Percentiles rank a stretch among this genome's conserved stretches.
These are phyloP conservation scores for Semnornis frantzii DNA, from an alignment of 2,113 vertebrate species.

Conservation along the genomic window DNA sequence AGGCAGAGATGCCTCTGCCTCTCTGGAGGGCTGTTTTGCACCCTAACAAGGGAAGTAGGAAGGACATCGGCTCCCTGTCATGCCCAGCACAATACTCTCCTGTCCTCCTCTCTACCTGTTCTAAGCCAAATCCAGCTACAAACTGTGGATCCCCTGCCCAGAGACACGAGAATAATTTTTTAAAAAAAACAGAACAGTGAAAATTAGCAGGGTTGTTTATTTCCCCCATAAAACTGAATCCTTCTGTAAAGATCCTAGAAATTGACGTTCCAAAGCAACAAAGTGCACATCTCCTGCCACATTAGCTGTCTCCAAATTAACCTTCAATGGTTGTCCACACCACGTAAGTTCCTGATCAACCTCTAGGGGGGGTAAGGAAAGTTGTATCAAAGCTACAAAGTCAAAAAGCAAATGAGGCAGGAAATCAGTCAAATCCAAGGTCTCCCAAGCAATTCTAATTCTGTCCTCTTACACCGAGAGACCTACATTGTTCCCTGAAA, in stretches of 20 bases:
- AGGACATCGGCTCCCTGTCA: not conserved
- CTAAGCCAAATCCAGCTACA: not conserved
- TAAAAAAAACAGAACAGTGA: not conserved
- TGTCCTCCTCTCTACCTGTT: not conserved
- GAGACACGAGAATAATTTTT: conserved; percentile 38
- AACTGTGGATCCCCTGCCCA: rapidly evolving
- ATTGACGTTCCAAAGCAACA: not conserved
- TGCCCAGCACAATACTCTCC: rapidly evolving
- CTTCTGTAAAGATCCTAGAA: not conserved
- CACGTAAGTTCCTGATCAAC: not conserved
- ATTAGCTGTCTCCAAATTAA: not conserved
- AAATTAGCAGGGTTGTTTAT: not conserved
- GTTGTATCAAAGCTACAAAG: not conserved
- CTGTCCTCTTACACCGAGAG: too few species aligned
- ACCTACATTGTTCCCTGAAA: too few species aligned
- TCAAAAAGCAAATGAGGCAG: not conserved
- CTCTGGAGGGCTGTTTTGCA: not conserved
- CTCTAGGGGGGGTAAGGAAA: not conserved
- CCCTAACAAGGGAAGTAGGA: not conserved
- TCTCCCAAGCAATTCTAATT: not conserved
- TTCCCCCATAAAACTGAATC: not conserved
- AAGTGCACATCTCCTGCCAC: not conserved
- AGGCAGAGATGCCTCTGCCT: not conserved
- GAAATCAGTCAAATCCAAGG: not conserved
- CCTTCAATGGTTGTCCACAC: not conserved